Base-by-base conservation (phyloP, 2,888 invertebrate genomes). In the Vesta saturnalis region DNA sequence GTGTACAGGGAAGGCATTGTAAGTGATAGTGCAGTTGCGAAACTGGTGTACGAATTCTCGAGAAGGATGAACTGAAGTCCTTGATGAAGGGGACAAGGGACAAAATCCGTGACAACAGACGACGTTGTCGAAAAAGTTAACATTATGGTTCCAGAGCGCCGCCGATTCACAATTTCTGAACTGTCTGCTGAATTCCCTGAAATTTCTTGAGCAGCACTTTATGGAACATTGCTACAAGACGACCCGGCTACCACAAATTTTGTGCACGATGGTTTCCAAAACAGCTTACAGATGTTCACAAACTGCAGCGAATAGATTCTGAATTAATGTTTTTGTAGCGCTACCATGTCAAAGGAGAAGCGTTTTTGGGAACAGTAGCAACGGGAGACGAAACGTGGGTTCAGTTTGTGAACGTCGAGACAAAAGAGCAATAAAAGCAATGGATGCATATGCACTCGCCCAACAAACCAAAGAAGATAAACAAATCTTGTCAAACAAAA, bases 231-330 rank as follows among this genome's bases (percentile, higher is more conserved):
- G 30, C 15, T 23, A 30, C 56, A 30, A 30, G 6, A 30, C 15
- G 15, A 30, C 30, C 16, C 14, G 56, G 30, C 16, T 73, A 69
- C 49, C 64, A 57, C 47, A 74, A 74, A 47, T 60, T 73, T 60
- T 74, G 73, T 55, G 58, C 73, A 67, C 64, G 63, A 23, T 74
- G 69, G 73, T 62, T 73, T 30, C 74, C 73, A 19, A 74, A 69
- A 73, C 72, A 73, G 46, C 59, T 66, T 58, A 72, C 61, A 23
- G 67, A 65, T 47, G 58, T 64, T 60, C 67, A 74, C 66, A 71
- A 72, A 70, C n/a, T n/a, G 3, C 18, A 49, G 15, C 18, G 12
- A 49, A 16, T 49, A 6, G n/a, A 14, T 46, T 46, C 14, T 46
- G 14, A 5, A 3, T 14, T 4, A 49, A 49, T 4, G 35, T 30